Conservation (phyloP, 2,797 vertebrate species). For the Sebastolobus altivelis region DNA sequence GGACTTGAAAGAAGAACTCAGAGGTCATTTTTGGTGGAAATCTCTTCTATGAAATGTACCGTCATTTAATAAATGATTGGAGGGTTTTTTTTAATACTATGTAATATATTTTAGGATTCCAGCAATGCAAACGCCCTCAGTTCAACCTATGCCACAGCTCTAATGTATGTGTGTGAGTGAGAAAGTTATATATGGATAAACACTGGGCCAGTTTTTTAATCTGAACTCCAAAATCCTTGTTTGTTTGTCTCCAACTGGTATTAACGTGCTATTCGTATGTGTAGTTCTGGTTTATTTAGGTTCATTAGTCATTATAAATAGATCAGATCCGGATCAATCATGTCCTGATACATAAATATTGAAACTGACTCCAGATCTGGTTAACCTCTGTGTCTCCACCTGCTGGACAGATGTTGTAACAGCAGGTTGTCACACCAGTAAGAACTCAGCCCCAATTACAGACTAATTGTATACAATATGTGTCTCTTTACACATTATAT, state of each 20-base stretch:
- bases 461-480: not conserved
- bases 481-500: not conserved
- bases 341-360: not conserved
- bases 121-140: slow-evolving; percentile 14
- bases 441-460: not conserved
- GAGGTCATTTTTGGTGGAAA: slow-evolving; percentile 5
- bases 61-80: slow-evolving; percentile 66
- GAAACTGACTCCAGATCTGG: not conserved
- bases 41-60: slow-evolving; percentile 79
- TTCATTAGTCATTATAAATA: not conserved
- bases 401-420: slow-evolving; percentile 33
- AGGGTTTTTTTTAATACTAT: slow-evolving; percentile 2
- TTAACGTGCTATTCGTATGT: not conserved
- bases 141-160: not conserved
- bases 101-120: slow-evolving; percentile 46
- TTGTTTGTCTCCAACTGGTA: not conserved
- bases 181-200: not conserved
- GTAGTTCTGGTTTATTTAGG: not conserved
- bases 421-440: not conserved
- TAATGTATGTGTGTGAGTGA: not conserved
- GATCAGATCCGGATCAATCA: not conserved
- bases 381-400: slow-evolving; percentile 13
- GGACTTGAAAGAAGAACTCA: not conserved
- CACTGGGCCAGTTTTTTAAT: slow-evolving; percentile 1
- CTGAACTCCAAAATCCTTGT: not conserved